Percentiles rank a stretch among this genome's conserved stretches.
Conservation (phyloP, 2,113 vertebrate genomes). For the Tachuris rubrigastra region DNA sequence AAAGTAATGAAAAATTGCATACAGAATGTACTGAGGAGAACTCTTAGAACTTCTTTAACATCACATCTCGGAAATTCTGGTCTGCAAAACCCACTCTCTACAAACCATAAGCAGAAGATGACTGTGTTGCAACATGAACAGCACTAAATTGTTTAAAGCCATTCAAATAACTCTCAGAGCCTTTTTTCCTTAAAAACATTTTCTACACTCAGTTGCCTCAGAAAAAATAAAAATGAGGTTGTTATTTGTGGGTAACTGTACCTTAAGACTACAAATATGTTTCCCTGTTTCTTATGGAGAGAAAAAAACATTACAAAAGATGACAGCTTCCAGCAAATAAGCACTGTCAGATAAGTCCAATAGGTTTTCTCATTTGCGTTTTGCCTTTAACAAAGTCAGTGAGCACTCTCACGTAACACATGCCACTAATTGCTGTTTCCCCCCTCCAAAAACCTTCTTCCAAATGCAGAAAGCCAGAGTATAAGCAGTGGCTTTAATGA, state of each 20-base stretch:
- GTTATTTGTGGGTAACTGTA: background rate
- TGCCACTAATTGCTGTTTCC: accelerated
- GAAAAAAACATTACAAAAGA: background rate
- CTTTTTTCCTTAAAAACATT: conserved; percentile 12
- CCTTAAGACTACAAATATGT: background rate
- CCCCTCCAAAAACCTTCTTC: background rate
- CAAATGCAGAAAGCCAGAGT: background rate
- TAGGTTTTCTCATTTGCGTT: background rate
- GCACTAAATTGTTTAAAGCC: background rate
- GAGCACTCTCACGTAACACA: background rate
- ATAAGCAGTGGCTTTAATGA: background rate
- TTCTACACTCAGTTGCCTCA: background rate
- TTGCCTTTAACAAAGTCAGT: background rate
- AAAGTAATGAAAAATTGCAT: background rate
- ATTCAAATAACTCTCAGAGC: background rate
- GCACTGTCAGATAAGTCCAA: background rate
- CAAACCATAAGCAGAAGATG: background rate
- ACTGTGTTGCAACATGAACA: background rate
- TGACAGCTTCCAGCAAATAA: conserved; percentile 5
- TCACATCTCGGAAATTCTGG: background rate
- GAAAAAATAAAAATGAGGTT: background rate
- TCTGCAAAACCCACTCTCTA: background rate
- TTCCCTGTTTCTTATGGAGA: background rate
- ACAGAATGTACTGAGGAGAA: background rate
- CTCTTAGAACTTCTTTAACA: background rate